Evolutionary conservation across 2,797 vertebrate genomes (phyloP).

Genomic region (Myiotriccus ornatus): DNA sequence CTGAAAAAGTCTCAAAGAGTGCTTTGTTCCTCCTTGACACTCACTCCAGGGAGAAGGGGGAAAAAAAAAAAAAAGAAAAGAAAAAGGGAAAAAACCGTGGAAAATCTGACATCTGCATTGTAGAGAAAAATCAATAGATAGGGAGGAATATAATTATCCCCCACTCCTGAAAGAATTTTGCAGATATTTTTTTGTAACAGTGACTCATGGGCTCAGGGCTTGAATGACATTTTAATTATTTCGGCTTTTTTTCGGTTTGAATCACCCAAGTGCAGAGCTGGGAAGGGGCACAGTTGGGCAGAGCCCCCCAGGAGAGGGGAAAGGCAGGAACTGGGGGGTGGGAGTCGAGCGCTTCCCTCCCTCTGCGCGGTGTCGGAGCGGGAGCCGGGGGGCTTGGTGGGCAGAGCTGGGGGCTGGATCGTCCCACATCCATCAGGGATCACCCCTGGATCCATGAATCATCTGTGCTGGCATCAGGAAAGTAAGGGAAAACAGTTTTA

Average conservation of each 20-base stretch:
- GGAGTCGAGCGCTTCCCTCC: background rate
- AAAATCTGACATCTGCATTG: conserved; percentile 80
- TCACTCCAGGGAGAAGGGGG: conserved; percentile 46
- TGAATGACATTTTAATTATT: conserved; percentile 81
- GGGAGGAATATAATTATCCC: conserved; percentile 77
- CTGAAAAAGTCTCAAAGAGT: conserved; percentile 77
- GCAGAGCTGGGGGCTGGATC: background rate
- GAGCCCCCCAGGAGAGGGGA: background rate
- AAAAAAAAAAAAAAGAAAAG: background rate
- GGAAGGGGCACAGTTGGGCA: background rate
- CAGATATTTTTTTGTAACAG: conserved; percentile 66
- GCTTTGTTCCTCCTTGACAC: conserved; percentile 79
- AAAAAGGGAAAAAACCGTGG: conserved; percentile 39
- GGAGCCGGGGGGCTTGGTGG: background rate
- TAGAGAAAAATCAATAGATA: conserved; percentile 74
- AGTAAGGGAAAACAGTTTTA: background rate
- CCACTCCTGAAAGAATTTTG: conserved; percentile 72
- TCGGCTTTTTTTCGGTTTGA: conserved; percentile 55
- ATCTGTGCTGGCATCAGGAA: background rate
- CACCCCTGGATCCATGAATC: background rate
- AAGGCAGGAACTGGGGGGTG: background rate
- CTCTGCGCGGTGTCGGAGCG: rapidly evolving
- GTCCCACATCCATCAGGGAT: background rate
- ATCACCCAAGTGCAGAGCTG: conserved; percentile 51
- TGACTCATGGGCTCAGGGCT: conserved; percentile 70